Base-by-base conservation (phyloP, 1,140 invertebrate genomes). In the Solenopsis fugax region DNA sequence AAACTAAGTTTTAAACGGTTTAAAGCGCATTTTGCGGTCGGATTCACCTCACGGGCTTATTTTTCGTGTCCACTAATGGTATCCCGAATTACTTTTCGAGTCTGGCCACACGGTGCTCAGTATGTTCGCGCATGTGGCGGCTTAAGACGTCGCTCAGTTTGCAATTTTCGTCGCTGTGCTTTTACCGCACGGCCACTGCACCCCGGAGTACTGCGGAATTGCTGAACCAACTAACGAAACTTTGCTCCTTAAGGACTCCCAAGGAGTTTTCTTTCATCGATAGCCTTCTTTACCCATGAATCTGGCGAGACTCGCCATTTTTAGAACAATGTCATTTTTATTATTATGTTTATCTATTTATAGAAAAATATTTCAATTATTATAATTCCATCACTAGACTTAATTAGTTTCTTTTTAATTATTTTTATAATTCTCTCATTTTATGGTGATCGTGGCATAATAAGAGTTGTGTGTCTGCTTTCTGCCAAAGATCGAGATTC, bases 121-220 rank as follows among this genome's bases (percentile, higher is more conserved):
- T 60, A 75, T 88, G 72, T 71, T 48, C 52, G 56, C 65, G 67
- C 82, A 89, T 86, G 65, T 88, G 88, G 73, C 24, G 34, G 67
- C 50, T 86, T 86, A 88, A 89, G 82, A 65, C 69, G 56, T 48
- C 78, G 65, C 65, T 80, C 87, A 62, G 88, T 88, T 89, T 56
- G 77, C 72, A 89, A 65, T 84, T 90, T 77, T 69, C 56, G 77
- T 82, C 76, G 54, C 62, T 78, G 18, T 65, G 77, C 64, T 75
- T 87, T 90, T 87, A 29, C 64, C 72, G 21, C 41, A 58, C 58
- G 73, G 84, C 48, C 89, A 87, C 50, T 41, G 78, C 73, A 64
- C 73, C 52, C 65, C 48, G 5, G 58, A 90, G 78, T 78, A 76
- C 85, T 60, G 29, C 21, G 37, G 75, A 52, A 60, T 37, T n/a